phyloP scores from a whole-genome alignment of 2,113 vertebrate genomes.

The Bucco capensis region DNA sequence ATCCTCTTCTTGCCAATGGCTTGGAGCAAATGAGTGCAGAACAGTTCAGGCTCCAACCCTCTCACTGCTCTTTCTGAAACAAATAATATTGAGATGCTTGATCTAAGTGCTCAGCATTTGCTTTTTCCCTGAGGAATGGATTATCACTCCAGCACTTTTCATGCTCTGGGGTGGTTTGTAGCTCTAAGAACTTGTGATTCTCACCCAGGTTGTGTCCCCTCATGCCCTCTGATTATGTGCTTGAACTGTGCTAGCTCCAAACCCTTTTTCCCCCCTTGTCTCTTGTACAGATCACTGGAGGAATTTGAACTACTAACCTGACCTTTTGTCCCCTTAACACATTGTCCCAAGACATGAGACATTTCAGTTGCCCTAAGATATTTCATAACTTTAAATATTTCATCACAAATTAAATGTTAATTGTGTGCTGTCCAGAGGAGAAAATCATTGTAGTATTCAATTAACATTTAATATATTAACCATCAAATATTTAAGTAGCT shows the following conservation, averaged over 20 bases:
- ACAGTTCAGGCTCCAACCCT: neutral
- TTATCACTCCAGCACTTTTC: neutral
- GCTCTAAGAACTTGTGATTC: neutral
- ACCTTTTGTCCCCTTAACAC: constrained; percentile 64
- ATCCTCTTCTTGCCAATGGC: neutral
- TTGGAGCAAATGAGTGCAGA: neutral
- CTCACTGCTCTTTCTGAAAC: neutral
- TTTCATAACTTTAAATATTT: constrained; percentile 82
- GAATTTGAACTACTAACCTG: constrained; percentile 55
- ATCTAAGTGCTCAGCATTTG: neutral
- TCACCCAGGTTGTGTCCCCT: neutral
- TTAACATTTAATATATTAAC: constrained; percentile 83
- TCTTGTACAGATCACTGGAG: constrained; percentile 3
- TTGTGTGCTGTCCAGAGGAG: constrained; percentile 75
- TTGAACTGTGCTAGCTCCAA: neutral
- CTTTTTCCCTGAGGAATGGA: neutral
- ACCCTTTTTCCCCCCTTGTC: constrained; percentile 3
- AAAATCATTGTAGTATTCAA: constrained; percentile 75
- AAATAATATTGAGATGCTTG: neutral
- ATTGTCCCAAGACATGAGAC: constrained; percentile 65
- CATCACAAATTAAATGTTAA: constrained; percentile 83
- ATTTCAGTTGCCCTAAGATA: constrained; percentile 74
- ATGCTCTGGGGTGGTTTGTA: neutral
- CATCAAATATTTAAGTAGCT: constrained; percentile 81
- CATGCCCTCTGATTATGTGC: neutral